Evolutionary conservation across 2,888 invertebrate genomes (phyloP).

Genomic region (Sinopyrophorus schimmeli): DNA sequence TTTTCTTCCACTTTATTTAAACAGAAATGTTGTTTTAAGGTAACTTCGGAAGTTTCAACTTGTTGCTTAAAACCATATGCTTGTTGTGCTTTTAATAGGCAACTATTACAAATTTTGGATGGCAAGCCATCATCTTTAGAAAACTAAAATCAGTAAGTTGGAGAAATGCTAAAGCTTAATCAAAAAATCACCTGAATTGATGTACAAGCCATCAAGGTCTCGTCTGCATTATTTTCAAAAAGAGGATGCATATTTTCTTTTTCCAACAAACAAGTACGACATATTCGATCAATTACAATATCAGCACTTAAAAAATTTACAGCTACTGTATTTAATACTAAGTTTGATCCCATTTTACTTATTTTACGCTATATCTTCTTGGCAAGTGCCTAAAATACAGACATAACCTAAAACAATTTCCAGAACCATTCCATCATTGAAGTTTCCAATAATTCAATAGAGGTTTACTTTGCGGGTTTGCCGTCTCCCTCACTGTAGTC

Average conservation of each 20-base stretch:
- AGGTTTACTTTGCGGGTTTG: no score
- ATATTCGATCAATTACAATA: no score
- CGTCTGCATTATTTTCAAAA: constrained; percentile 42
- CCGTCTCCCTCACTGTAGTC: no score
- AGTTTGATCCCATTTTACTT: no score
- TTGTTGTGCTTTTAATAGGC: constrained; percentile 31
- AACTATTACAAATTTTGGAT: constrained; percentile 34
- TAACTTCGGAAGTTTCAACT: constrained; percentile 33
- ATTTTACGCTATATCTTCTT: no score
- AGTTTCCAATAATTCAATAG: no score
- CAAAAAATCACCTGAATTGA: constrained; percentile 37
- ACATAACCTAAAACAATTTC: no score
- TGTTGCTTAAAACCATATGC: constrained; percentile 36
- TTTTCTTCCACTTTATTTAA: constrained; percentile 15
- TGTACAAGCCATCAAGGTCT: constrained; percentile 43
- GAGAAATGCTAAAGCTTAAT: neutral
- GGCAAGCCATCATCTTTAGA: constrained; percentile 33
- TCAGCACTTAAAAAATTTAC: no score
- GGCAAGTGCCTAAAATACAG: no score
- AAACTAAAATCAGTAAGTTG: no score
- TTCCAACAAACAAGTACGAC: constrained; percentile 43
- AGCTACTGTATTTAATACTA: no score
- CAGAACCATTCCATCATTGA: no score
- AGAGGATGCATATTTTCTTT: constrained; percentile 42
- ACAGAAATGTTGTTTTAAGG: constrained; percentile 26